Evolutionary conservation across 2,888 invertebrate genomes (phyloP), one percentile per base, ranked within the genome.

Genomic region (Ophioninae sp.): DNA sequence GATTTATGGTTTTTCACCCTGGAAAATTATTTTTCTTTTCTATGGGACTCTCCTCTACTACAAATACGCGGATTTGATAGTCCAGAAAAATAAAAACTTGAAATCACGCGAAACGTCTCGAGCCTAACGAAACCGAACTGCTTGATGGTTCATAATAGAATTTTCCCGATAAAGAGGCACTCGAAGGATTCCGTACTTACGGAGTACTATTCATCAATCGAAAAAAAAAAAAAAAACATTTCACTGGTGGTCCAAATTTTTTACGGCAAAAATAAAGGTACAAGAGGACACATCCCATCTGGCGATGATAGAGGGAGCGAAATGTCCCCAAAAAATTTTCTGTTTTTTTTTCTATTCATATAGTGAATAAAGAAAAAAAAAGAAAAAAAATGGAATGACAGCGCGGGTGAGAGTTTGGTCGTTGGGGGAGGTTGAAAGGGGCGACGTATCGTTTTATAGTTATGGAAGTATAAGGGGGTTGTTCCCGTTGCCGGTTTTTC

Each of bases 361-460:
- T 23, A 83, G 85, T 76, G 83, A 71, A 69, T 72, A 75, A 72
- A 73, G 79, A 64, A 69, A 58, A 73, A 30, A 64, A 51, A 72
- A 73, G 78, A 69, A 82, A 64, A 69, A 58, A 73, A 30, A 64
- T 41, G 51, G 74, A 59, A 51, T 51, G 51, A 51, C 17, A 17
- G 51, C 76, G 71, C 64, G 71, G 58, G 69, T 44, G 77, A 80
- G 82, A 85, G 75, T 78, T 77, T 84, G n/a, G 73, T 81, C 73
- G 75, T 82, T 81, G 82, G 51, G 82, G 68, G 82, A 85, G 81
- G 80, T 80, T 61, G 65, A 80, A 82, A 85, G 69, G 67, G 83
- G 58, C 71, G 68, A 79, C 76, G 79, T 82, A 84, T 76, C 79
- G 76, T 81, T 79, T 82, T 84, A 84, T 82, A 79, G 84, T 84